A percentile compares a stretch with the other conserved stretches of the same genome.
These are phyloP conservation scores for Mustela lutreola DNA, from an alignment of 2,113 vertebrate species.

Conservation along the genomic window DNA sequence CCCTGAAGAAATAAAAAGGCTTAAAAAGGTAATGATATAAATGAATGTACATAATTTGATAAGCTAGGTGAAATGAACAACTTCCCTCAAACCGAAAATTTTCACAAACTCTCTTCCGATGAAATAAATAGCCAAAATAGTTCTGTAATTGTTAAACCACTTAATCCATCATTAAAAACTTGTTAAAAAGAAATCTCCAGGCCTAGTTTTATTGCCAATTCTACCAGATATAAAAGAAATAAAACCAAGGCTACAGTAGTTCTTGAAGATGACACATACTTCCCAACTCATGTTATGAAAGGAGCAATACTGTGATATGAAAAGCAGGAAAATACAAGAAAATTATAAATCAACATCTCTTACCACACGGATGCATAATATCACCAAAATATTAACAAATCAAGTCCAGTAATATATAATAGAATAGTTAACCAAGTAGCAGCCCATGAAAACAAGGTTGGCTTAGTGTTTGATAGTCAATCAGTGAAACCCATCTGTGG, in stretches of 20 bases:
- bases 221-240: background rate
- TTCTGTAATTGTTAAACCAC: background rate
- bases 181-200: background rate
- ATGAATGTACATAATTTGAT: background rate
- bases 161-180: background rate
- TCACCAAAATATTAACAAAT: background rate
- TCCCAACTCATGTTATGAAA: background rate
- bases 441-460: background rate
- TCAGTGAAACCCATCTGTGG: background rate
- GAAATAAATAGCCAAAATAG: background rate
- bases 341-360: background rate
- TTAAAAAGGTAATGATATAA: background rate
- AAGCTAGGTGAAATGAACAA: background rate
- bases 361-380: background rate
- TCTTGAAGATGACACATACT: background rate
- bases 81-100: background rate
- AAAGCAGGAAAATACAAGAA: background rate
- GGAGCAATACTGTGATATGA: background rate
- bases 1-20: background rate
- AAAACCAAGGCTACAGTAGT: background rate
- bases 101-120: background rate
- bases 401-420: background rate
- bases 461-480: background rate
- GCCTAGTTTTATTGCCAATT: background rate
- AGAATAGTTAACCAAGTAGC: background rate